Evolutionary conservation across 2,888 invertebrate species (phyloP).

Genomic region (Patella caerulea): DNA sequence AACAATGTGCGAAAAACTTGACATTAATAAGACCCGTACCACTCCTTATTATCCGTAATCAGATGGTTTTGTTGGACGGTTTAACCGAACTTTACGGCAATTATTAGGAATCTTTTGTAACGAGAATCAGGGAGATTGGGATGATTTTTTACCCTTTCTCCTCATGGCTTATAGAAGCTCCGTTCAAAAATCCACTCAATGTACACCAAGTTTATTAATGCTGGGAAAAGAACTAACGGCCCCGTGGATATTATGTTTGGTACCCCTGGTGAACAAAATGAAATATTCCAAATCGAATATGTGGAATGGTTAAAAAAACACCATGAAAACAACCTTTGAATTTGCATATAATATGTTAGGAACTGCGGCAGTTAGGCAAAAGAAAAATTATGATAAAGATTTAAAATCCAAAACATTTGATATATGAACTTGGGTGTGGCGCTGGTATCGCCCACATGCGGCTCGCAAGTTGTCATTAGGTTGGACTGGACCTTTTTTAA

Average conservation of each 20-base stretch:
- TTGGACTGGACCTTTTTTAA: too few species aligned
- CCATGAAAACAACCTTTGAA: too few species aligned
- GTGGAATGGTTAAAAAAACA: not conserved
- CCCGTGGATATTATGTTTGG: not conserved
- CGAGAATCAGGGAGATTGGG: not conserved
- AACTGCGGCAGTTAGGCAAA: too few species aligned
- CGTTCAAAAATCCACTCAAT: not conserved
- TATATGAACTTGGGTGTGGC: too few species aligned
- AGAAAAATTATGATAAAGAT: too few species aligned
- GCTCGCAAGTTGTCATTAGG: too few species aligned
- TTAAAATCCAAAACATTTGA: too few species aligned
- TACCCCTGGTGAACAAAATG: not conserved
- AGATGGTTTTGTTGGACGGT: not conserved
- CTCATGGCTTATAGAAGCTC: not conserved
- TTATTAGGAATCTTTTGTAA: not conserved
- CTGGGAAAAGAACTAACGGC: not conserved
- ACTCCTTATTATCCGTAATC: not conserved
- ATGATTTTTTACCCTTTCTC: not conserved
- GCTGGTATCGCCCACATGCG: too few species aligned
- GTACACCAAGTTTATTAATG: not conserved
- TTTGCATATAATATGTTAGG: too few species aligned
- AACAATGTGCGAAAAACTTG: not conserved
- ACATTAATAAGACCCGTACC: not conserved
- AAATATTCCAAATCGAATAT: not conserved
- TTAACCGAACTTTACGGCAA: not conserved